A percentile compares a stretch with the other conserved stretches of the same genome.
phyloP scores from a whole-genome alignment of 2,113 vertebrate genomes.

The Cyprinodon variegatus region DNA sequence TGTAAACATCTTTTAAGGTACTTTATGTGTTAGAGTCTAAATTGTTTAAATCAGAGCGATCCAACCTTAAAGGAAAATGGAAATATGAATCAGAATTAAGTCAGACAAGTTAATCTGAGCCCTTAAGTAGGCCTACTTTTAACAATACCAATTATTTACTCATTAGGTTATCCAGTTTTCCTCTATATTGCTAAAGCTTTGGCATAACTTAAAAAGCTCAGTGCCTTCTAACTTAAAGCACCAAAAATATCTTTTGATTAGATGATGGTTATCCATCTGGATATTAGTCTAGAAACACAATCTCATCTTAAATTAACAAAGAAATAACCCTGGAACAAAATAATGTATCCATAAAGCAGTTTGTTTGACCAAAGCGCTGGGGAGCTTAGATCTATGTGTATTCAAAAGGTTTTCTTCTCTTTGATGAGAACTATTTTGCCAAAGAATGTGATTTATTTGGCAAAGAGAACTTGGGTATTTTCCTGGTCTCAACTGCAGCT shows the following conservation, averaged over 20 bases:
- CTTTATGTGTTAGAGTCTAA: no score
- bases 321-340: not conserved
- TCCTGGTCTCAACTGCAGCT: not conserved
- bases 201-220: not conserved
- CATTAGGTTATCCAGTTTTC: not conserved
- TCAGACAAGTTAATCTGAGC: not conserved
- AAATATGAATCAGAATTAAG: no score
- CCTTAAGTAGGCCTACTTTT: not conserved
- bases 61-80: no score
- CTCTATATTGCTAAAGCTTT: not conserved
- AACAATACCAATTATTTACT: not conserved
- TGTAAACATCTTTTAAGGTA: not conserved
- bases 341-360: not conserved
- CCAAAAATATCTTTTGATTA: no score
- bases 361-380: not conserved
- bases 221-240: not conserved
- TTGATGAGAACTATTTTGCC: not conserved
- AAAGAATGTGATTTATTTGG: slow-evolving; percentile 9
- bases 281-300: not conserved
- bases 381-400: not conserved
- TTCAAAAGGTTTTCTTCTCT: not conserved
- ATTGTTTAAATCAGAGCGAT: no score
- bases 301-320: not conserved
- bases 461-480: not conserved
- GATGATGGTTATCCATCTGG: no score